phyloP scores from a whole-genome alignment of 2,113 vertebrate species.

The Camarhynchus parvulus region DNA sequence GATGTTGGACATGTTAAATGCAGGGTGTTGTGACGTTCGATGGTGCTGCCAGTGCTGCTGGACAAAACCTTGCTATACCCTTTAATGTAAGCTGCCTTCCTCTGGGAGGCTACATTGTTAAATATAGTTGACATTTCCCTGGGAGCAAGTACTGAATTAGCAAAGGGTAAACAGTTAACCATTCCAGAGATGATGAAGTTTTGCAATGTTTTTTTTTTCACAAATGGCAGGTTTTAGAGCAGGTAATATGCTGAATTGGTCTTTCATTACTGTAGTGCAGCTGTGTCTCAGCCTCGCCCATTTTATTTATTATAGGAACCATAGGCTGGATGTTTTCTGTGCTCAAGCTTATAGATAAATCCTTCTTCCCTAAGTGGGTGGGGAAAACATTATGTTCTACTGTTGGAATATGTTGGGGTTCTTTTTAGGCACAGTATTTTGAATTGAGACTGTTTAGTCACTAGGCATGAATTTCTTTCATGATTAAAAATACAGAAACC shows the following conservation, averaged over 20 bases:
- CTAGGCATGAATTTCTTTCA: not conserved
- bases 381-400: not conserved
- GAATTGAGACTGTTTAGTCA: not conserved
- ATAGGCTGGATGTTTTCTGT: not conserved
- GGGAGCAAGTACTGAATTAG: not conserved
- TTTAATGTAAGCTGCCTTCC: not conserved
- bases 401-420: not conserved
- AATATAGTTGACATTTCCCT: conserved; percentile 19
- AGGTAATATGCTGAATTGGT: not conserved
- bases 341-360: conserved; percentile 38
- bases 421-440: not conserved
- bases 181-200: not conserved
- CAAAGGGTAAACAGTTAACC: not conserved
- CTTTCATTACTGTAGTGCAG: conserved; percentile 28
- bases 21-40: not conserved
- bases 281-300: conserved; percentile 71
- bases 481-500: not conserved
- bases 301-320: conserved; percentile 56
- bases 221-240: not conserved
- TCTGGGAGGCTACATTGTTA: not conserved
- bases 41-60: not conserved
- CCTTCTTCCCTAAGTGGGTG: not conserved
- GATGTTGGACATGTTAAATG: not conserved
- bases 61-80: not conserved
- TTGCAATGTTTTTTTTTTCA: not conserved